These are phyloP conservation scores for Anser cygnoides DNA, from an alignment of 2,113 vertebrate species.

Conservation along the genomic window DNA sequence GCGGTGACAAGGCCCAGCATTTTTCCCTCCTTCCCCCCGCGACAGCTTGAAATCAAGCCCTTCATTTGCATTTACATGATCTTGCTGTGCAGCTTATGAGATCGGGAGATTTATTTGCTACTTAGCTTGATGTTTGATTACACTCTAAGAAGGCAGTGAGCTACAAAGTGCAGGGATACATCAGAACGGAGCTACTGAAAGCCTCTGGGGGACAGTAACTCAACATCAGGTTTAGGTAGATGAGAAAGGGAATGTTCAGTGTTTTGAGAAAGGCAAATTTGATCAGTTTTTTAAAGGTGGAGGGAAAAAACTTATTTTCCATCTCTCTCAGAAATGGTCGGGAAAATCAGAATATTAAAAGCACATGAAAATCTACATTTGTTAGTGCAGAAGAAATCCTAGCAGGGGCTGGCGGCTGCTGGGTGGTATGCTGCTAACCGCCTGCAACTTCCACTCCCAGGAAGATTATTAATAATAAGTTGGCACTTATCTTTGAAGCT, in stretches of 20 bases:
- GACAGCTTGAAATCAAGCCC: constrained; percentile 90
- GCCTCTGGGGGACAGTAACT: constrained; percentile 76
- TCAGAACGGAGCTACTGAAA: constrained; percentile 54
- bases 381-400: constrained; percentile 23
- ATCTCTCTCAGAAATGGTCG: neutral
- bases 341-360: neutral
- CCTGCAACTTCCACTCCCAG: constrained; percentile 14
- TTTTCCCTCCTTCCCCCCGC: constrained; percentile 75
- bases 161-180: constrained; percentile 67
- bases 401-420: constrained; percentile 32
- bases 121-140: constrained; percentile 92
- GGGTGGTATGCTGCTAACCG: neutral
- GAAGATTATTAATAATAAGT: constrained; percentile 31
- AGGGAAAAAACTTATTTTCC: neutral
- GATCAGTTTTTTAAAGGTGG: constrained; percentile 39
- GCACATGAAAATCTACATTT: constrained; percentile 21
- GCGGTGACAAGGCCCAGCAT: constrained; percentile 70
- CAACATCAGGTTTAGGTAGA: constrained; percentile 72
- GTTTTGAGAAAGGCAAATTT: constrained; percentile 48
- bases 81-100: constrained; percentile 90
- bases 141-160: constrained; percentile 78
- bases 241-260: constrained; percentile 56
- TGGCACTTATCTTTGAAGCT: neutral
- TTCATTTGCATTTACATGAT: constrained; percentile 99
- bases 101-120: constrained; percentile 93